Evolutionary conservation across 2,113 vertebrate genomes (phyloP), one percentile per base, ranked within the genome.

Genomic region (Aegypius monachus): DNA sequence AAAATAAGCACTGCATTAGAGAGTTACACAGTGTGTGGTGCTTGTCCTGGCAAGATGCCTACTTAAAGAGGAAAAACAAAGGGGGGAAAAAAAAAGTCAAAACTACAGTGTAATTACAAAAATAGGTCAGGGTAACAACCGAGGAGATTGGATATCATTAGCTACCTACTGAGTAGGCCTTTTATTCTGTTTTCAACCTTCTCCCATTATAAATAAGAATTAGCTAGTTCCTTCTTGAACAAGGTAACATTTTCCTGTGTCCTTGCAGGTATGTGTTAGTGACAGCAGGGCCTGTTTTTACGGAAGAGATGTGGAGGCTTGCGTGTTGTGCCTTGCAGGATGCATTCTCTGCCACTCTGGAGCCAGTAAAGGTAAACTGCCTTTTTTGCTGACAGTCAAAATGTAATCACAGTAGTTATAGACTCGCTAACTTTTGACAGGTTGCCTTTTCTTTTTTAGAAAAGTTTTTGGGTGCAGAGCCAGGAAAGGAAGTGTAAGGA

Each of bases 221-320:
- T 56, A 18, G 55, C 21, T 62, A 17, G 20, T 71, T 84, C 34
- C 36, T 81, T 63, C 77, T 84, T 94, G 52, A 68, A 29, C 4
- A 8, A 18, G 6, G 50, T 63, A 50, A 11, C 2, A 0, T 55
- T 71, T 82, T 58, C n/a, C 42, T 25, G 6, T 73, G 58, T 80
- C 58, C 63, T 40, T 92, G 21, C 97, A 99, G 99, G 95, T 99
- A 99, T 6, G 99, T 99, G 56, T 95, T 99, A 52, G 99, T 99
- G 95, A 99, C 99, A 3, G 99, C 99, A 3, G 99, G 99, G 31
- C 99, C 99, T 0, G 99, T 99, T 91, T 99, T 99, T 95, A 99
- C 99, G 0, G 99, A 99, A 72, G 99, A 99, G 83, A 99, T 99
- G 99, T 99, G 99, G 99, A 98, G 99, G 77, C 97, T 99, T 63